phyloP scores from a whole-genome alignment of 1,140 invertebrate species.

The Calosoma granatense region DNA sequence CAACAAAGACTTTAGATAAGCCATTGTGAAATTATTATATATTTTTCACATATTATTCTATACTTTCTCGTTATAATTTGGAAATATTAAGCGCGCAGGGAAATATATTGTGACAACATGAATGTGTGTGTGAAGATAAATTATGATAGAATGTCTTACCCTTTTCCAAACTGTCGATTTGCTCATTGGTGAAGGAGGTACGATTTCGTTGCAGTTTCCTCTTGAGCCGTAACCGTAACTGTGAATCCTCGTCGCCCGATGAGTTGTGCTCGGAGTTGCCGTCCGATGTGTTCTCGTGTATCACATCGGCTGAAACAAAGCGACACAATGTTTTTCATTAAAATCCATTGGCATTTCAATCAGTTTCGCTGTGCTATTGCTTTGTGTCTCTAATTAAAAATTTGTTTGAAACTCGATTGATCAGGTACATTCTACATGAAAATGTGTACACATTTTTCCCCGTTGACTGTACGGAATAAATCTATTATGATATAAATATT shows the following conservation, averaged over 20 bases:
- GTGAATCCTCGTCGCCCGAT: conserved; percentile 76
- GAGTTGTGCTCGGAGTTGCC: conserved; percentile 66
- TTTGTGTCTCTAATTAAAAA: background rate
- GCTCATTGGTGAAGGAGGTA: conserved; percentile 97
- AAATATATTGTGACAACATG: too few relatives aligned
- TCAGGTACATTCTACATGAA: too few relatives aligned
- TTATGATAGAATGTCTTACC: conserved; percentile 57
- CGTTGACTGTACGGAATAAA: too few relatives aligned
- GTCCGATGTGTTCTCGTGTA: conserved; percentile 59
- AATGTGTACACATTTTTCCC: too few relatives aligned
- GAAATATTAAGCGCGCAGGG: too few relatives aligned
- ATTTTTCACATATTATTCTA: too few relatives aligned
- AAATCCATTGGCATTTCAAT: background rate
- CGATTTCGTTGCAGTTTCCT: conserved; percentile 95
- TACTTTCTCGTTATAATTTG: too few relatives aligned
- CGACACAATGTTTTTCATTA: conserved; percentile 10
- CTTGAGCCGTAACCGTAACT: conserved; percentile 80
- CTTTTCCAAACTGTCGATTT: conserved; percentile 98
- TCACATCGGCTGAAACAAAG: conserved; percentile 27
- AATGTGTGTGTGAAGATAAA: too few relatives aligned
- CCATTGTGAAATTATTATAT: too few relatives aligned
- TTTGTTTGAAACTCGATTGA: background rate
- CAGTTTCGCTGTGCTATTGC: background rate
- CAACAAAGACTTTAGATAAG: too few relatives aligned
- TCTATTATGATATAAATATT: too few relatives aligned